These are phyloP conservation scores for Hydrotaea cyrtoneurina DNA, from an alignment of 2,888 invertebrate species.

Conservation along the genomic window DNA sequence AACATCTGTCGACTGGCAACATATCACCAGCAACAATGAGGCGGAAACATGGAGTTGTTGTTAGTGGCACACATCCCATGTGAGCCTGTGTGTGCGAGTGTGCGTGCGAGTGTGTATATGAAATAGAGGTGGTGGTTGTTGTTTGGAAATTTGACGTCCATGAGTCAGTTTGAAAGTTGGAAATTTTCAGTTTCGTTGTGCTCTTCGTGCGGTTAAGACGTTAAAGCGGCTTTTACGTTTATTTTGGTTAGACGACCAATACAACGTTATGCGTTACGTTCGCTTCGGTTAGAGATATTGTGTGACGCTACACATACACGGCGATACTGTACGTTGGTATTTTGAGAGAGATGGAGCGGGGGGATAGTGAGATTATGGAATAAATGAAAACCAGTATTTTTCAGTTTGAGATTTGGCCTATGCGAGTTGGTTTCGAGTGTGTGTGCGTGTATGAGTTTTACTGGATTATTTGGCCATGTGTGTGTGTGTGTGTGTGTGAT, in stretches of 20 bases:
- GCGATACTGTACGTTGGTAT: background rate
- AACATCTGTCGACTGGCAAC: background rate
- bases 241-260: too few relatives aligned
- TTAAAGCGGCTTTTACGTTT: slow-evolving; percentile 33
- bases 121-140: slow-evolving; percentile 38
- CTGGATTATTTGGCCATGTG: background rate
- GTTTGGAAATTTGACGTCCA: background rate
- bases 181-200: slow-evolving; percentile 48
- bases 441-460: background rate
- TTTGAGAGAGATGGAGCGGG: background rate
- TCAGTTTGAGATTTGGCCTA: slow-evolving; percentile 9
- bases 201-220: slow-evolving; percentile 60
- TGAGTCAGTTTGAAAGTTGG: background rate
- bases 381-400: slow-evolving; percentile 58
- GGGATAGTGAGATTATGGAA: background rate
- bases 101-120: too few relatives aligned
- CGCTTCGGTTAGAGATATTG: too few relatives aligned
- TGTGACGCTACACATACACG: too few relatives aligned
- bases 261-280: background rate
- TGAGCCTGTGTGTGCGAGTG: too few relatives aligned
- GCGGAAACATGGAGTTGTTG: too few relatives aligned
- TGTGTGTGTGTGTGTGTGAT: slow-evolving; percentile 14
- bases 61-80: too few relatives aligned
- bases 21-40: slow-evolving; percentile 45
- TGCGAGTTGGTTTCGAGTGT: background rate